Percentiles rank a stretch among this genome's conserved stretches.
phyloP scores from a whole-genome alignment of 2,113 vertebrate species.

The Boulengeromyrus knoepffleri region DNA sequence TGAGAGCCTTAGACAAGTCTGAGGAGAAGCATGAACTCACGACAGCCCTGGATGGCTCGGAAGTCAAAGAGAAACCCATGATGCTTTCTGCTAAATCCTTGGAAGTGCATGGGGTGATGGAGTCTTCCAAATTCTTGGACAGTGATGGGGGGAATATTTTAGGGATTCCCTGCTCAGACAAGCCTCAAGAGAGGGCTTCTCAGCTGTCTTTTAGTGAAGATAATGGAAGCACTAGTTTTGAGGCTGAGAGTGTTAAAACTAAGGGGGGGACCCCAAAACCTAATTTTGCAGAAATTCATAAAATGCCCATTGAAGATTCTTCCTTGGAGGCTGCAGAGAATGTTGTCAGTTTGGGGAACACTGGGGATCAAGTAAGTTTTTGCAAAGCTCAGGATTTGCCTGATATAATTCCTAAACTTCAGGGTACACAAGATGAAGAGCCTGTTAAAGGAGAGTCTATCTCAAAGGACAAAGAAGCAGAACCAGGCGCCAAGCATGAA shows the following conservation, averaged over 20 bases:
- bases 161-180: background rate
- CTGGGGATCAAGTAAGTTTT: background rate
- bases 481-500: conserved; percentile 54
- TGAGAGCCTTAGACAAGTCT: conserved; percentile 14
- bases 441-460: conserved; percentile 17
- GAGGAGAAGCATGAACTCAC: conserved; percentile 8
- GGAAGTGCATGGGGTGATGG: conserved; percentile 16
- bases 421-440: conserved; percentile 52
- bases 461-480: conserved; percentile 48
- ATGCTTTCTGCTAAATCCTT: conserved; percentile 27
- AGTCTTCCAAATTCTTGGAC: conserved; percentile 5
- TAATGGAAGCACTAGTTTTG: background rate
- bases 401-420: conserved; percentile 64
- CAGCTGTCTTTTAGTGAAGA: conserved; percentile 30
- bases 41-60: conserved; percentile 34
- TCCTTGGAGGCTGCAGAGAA: conserved; percentile 31
- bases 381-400: conserved; percentile 56
- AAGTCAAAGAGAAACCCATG: conserved; percentile 20
- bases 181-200: background rate
- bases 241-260: background rate
- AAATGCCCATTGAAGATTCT: conserved; percentile 8
- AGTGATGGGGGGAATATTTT: background rate
- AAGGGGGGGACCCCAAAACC: background rate
- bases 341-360: conserved; percentile 38
- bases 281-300: background rate